A percentile compares a stretch with the other conserved stretches of the same genome.
Evolutionary conservation across 2,113 vertebrate species (phyloP).

Genomic region (Protobothrops flavoviridis): DNA sequence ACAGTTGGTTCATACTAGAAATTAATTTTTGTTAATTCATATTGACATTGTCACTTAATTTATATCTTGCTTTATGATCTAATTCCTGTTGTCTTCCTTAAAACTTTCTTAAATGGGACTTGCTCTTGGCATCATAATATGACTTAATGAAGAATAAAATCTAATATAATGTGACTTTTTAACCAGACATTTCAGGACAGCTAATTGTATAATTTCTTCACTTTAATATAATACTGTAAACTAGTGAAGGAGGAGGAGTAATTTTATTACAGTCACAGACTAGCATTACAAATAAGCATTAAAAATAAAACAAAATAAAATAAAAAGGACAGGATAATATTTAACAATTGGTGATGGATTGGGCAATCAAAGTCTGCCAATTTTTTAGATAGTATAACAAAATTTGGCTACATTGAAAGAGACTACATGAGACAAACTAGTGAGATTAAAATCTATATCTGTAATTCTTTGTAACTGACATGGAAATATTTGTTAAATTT

Average conservation of each 20-base stretch:
- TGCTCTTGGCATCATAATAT: slow-evolving; percentile 20
- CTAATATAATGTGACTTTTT: not conserved
- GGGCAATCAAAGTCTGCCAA: too few relatives aligned
- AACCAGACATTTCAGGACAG: not conserved
- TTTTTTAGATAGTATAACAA: too few relatives aligned
- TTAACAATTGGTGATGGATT: too few relatives aligned
- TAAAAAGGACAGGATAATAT: too few relatives aligned
- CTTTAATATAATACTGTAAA: not conserved
- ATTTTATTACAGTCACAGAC: not conserved
- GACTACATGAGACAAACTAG: not conserved
- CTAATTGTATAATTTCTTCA: not conserved
- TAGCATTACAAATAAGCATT: not conserved
- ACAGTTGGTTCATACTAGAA: slow-evolving; percentile 36
- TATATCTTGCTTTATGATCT: slow-evolving; percentile 36
- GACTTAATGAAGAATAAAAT: not conserved
- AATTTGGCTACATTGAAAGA: too few relatives aligned
- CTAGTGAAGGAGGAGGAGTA: not conserved
- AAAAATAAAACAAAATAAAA: too few relatives aligned
- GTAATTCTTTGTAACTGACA: not conserved
- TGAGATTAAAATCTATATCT: not conserved
- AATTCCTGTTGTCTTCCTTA: slow-evolving; percentile 30
- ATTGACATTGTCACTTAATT: slow-evolving; percentile 36
- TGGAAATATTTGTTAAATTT: not conserved
- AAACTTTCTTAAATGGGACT: slow-evolving; percentile 34
- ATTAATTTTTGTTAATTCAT: slow-evolving; percentile 48